Evolutionary conservation across 2,113 vertebrate genomes (phyloP), one percentile per base, ranked within the genome.

Genomic region (Cyanoliseus patagonus): DNA sequence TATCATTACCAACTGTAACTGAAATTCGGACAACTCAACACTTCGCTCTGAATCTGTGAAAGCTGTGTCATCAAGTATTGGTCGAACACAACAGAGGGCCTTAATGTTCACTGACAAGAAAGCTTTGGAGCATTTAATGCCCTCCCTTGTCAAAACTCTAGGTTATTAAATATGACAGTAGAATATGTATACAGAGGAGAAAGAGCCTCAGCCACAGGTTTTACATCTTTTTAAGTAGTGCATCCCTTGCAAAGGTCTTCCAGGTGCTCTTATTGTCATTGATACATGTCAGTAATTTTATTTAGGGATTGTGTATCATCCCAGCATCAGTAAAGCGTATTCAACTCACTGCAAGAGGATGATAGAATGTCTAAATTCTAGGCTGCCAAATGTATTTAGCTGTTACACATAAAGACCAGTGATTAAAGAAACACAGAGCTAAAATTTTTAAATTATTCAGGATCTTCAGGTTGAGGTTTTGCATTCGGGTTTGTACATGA

Each of bases 31-130:
- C 70, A 83, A 57, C 75, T 91, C 81, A 90, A 81, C 72, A 83
- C 83, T 93, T 91, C 51, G 10, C 79, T 90, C 49, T 68, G 42
- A 64, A 83, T 83, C 39, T 51, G 74, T 57, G 80, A 94, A 94
- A 92, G 25, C 39, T 87, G 31, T 95, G 84, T 86, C 85, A 92
- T 90, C 61, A 88, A 73, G 42, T 94, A 70, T 80, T 88, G 61
- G 59, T 22, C 69, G 83, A 83, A 76, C 35, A 42, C 8, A 93
- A 42, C 69, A 81, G 39, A 78, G 68, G 18, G 22, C 44, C 52
- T 51, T 94, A 90, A 90, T 72, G 27, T 68, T 94, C 68, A 44
- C 72, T 90, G 76, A 63, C 85, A 92, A 85, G 75, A 86, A 93
- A 83, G 39, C 85, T 94, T 72, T 47, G 33, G 53, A 92, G 13